These are phyloP conservation scores for Varanus komodoensis DNA, from an alignment of 2,113 vertebrate species.

Conservation along the genomic window DNA sequence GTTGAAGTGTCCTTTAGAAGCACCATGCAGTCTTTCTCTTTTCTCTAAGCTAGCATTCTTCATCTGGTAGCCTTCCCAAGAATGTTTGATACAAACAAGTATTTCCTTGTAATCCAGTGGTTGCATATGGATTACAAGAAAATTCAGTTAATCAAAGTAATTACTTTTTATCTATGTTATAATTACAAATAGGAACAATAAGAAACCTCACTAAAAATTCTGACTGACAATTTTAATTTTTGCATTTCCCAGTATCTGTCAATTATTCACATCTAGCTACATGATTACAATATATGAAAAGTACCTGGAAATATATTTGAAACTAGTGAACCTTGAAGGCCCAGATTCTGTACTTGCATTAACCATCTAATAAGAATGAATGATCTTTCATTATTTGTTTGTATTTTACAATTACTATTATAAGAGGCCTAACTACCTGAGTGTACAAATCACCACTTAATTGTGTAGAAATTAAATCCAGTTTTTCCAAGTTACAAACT, in stretches of 20 bases:
- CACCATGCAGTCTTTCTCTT: not conserved
- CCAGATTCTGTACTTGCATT: not conserved
- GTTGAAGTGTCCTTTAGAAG: not conserved
- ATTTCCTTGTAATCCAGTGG: not conserved
- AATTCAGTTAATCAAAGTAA: not conserved
- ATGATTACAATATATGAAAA: not conserved
- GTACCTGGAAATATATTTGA: not conserved
- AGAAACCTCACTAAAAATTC: not conserved
- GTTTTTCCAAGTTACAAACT: not conserved
- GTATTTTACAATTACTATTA: not conserved
- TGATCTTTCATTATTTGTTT: rapidly evolving
- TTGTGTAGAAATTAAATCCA: not conserved
- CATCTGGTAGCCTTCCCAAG: not conserved
- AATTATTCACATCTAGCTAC: not conserved
- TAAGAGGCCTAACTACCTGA: not conserved
- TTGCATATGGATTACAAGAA: not conserved
- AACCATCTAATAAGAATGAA: not conserved
- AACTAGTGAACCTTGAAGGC: not conserved
- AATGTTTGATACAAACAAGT: not conserved
- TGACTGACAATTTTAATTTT: not conserved
- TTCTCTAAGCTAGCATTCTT: not conserved
- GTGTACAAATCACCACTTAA: not conserved
- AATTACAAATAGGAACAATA: not conserved
- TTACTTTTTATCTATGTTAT: not conserved
- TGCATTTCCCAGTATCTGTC: not conserved